Evolutionary conservation across 2,888 invertebrate genomes (phyloP), one percentile per base, ranked within the genome.

Genomic region (Caenorhabditis imperialis): DNA sequence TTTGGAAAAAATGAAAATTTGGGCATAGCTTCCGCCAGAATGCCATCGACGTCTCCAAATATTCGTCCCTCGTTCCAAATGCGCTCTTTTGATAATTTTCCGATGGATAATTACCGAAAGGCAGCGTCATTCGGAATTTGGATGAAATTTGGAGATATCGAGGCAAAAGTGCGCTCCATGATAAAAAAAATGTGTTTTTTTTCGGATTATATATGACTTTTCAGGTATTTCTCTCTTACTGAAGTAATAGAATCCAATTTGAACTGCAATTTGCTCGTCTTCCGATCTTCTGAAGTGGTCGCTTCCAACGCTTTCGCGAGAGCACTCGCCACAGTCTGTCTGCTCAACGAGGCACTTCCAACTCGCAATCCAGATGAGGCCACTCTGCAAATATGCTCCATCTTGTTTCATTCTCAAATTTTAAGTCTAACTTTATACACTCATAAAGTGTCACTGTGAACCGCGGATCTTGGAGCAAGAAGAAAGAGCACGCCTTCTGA

Each of bases 401-500:
- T n/a, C n/a, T n/a, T n/a, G n/a, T n/a, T n/a, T 44, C 12, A 22
- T 23, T 23, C 10, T 8, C 37, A 35, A 23, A 23, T 42, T 42
- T 12, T 8, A 42, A 45, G 30, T 27, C 54, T 51, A 7, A 76
- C 76, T 63, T 72, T 4, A 76, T 67, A n/a, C 55, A 47, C 22
- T 12, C 18, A 40, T 69, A 76, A 1, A 76, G 25, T 2, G 61
- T 63, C 22, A 25, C 25, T 2, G 67, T 72, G 35, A 72, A 76
- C 35, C 47, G 12, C 6, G 67, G 67, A 69, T 76, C 62, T 5
- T 30, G 30, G 30, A 76, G 20, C 10, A 76, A 67, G 42, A 84
- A 81, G 57, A 69, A 70, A 18, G 75, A 70, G n/a, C 58, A 55
- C 4, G 70, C 62, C 16, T 60, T 70, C 3, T 37, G 47, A 10